phyloP scores from a whole-genome alignment of 2,888 invertebrate genomes.

The Drosophila anomalipes region DNA sequence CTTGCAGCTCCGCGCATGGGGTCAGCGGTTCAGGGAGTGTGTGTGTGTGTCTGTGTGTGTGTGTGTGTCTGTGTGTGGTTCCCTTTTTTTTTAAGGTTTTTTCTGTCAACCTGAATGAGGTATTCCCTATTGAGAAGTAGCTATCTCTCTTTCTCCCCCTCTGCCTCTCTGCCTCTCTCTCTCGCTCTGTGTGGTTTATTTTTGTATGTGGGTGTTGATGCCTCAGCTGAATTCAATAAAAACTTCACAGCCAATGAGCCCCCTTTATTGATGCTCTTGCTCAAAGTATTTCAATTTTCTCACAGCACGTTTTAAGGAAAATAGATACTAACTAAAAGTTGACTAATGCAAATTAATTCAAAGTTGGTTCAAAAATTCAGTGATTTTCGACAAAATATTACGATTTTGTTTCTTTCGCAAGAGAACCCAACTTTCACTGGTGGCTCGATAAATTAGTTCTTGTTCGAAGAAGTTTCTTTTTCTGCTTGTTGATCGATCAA shows the following conservation, averaged over 20 bases:
- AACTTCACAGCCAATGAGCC: slow-evolving; percentile 75
- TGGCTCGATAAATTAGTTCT: background rate
- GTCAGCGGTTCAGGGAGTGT: slow-evolving; percentile 1
- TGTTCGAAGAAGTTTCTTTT: background rate
- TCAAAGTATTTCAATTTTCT: background rate
- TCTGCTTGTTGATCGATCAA: background rate
- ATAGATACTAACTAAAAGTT: background rate
- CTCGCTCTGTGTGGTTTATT: background rate
- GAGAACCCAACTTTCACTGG: background rate
- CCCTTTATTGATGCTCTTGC: slow-evolving; percentile 30
- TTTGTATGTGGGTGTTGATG: slow-evolving; percentile 61
- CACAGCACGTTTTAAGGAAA: background rate
- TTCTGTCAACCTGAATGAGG: slow-evolving; percentile 15
- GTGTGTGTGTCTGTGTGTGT: background rate
- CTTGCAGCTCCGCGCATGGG: background rate
- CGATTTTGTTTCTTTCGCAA: background rate
- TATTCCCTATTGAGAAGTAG: slow-evolving; percentile 14
- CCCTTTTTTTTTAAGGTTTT: background rate
- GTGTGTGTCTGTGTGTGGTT: slow-evolving; percentile 11
- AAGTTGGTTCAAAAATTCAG: too few species aligned
- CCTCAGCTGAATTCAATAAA: slow-evolving; percentile 72
- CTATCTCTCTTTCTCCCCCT: background rate
- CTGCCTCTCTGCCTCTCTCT: background rate
- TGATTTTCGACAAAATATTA: background rate
- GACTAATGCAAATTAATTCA: background rate